phyloP scores from a whole-genome alignment of 2,113 vertebrate species.

The Carollia perspicillata region DNA sequence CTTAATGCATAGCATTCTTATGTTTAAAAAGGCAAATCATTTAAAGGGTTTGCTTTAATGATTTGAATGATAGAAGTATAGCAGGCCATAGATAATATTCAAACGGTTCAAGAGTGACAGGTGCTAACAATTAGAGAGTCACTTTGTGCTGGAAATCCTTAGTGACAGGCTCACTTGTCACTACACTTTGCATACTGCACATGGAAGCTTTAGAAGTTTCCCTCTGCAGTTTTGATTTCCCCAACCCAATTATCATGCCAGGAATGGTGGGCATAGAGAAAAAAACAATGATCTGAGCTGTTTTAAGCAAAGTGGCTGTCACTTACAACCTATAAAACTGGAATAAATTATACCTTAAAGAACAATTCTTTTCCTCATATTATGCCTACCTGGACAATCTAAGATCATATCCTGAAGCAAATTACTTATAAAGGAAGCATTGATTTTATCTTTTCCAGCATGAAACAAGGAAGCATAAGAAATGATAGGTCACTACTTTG shows the following conservation, averaged over 20 bases:
- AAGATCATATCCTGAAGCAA: conserved; percentile 56
- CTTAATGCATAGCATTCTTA: neutral
- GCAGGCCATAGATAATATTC: neutral
- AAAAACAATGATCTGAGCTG: neutral
- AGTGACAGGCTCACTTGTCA: neutral
- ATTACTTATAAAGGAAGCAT: conserved; percentile 53
- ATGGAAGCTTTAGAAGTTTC: neutral
- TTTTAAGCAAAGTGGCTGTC: conserved; percentile 46
- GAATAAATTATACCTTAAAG: conserved; percentile 55
- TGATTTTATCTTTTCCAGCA: conserved; percentile 57
- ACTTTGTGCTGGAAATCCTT: neutral
- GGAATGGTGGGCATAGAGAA: neutral
- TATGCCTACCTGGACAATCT: conserved; percentile 47
- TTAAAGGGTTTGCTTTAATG: neutral
- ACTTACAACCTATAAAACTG: conserved; percentile 43
- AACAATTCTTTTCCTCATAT: conserved; percentile 43
- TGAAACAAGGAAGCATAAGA: conserved; percentile 46
- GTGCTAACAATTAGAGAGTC: neutral
- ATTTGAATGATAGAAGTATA: neutral
- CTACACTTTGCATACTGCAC: neutral
- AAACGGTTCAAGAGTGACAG: neutral
- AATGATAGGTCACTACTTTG: conserved; percentile 70
- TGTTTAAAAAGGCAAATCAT: conserved; percentile 38
- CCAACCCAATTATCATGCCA: neutral
- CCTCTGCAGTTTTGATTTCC: neutral